These are phyloP conservation scores for Cephalotes varians DNA, from an alignment of 2,888 invertebrate species.

Conservation along the genomic window DNA sequence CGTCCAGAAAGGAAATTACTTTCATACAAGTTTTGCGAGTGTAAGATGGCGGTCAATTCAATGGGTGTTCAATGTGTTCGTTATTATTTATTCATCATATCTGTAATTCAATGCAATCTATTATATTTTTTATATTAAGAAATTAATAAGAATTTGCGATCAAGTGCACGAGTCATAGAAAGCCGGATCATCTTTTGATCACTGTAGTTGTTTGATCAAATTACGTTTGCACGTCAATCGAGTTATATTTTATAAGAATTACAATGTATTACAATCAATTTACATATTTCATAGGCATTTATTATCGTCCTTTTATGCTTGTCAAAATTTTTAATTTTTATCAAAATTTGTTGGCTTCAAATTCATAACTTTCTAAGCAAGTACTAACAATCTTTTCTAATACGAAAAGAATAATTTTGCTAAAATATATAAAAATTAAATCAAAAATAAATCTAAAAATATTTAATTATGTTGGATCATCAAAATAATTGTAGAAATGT, in stretches of 20 bases:
- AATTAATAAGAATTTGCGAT: not conserved
- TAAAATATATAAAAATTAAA: too few relatives aligned
- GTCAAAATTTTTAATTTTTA: too few relatives aligned
- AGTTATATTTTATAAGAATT: not conserved
- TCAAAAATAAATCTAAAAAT: too few relatives aligned
- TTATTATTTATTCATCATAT: not conserved
- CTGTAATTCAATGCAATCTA: not conserved
- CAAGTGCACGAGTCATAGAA: not conserved
- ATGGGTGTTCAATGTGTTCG: constrained; percentile 63
- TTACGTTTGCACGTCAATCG: not conserved
- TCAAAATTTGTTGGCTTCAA: not conserved
- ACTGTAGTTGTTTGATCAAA: not conserved
- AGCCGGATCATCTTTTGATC: not conserved
- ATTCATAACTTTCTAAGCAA: not conserved
- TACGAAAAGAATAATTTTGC: not conserved
- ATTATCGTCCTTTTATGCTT: too few relatives aligned
- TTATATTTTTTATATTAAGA: not conserved
- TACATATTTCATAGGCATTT: too few relatives aligned
- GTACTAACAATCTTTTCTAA: not conserved
- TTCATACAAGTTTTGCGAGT: constrained; percentile 55
- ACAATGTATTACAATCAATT: not conserved
- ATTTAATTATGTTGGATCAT: not conserved
- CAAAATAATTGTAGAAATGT: not conserved
- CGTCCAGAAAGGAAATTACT: constrained; percentile 70
- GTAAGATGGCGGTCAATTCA: constrained; percentile 43